Percentiles rank a stretch among this genome's conserved stretches.
phyloP scores from a whole-genome alignment of 2,113 vertebrate species.

The Percina caprodes region DNA sequence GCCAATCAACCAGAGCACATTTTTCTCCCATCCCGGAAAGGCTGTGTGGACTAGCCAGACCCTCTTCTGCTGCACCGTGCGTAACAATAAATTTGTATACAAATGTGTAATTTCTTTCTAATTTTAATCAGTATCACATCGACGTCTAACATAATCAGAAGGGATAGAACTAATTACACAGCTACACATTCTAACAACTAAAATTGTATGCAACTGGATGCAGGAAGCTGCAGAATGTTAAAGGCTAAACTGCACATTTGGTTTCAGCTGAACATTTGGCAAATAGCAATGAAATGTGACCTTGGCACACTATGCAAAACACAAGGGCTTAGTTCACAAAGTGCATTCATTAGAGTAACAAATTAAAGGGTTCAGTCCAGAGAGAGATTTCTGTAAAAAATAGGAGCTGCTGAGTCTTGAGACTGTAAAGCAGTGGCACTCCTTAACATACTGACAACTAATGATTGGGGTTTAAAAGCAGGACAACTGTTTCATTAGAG shows the following conservation, averaged over 20 bases:
- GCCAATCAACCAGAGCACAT: too few relatives aligned
- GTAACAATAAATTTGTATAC: too few relatives aligned
- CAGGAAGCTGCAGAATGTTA: background rate
- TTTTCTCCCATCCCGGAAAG: too few relatives aligned
- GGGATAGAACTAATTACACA: background rate
- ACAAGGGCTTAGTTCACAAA: slow-evolving; percentile 50
- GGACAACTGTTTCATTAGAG: slow-evolving; percentile 6
- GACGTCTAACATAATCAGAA: background rate
- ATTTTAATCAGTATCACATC: background rate
- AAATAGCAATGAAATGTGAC: slow-evolving; percentile 35
- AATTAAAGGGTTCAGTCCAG: slow-evolving; percentile 46
- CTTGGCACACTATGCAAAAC: slow-evolving; percentile 27
- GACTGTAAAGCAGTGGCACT: slow-evolving; percentile 25
- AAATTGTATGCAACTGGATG: slow-evolving; percentile 11
- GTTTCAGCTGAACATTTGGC: slow-evolving; percentile 7
- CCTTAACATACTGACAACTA: slow-evolving; percentile 19
- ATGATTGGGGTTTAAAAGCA: slow-evolving; percentile 20
- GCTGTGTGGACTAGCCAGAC: too few relatives aligned
- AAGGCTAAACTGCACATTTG: background rate
- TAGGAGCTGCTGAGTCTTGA: background rate
- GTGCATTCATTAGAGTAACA: slow-evolving; percentile 56
- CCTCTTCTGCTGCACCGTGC: too few relatives aligned
- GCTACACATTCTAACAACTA: background rate
- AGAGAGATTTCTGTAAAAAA: slow-evolving; percentile 36
- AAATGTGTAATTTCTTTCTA: background rate